Base-by-base conservation (phyloP, 2,888 invertebrate species). In the Lacanobia oleracea region DNA sequence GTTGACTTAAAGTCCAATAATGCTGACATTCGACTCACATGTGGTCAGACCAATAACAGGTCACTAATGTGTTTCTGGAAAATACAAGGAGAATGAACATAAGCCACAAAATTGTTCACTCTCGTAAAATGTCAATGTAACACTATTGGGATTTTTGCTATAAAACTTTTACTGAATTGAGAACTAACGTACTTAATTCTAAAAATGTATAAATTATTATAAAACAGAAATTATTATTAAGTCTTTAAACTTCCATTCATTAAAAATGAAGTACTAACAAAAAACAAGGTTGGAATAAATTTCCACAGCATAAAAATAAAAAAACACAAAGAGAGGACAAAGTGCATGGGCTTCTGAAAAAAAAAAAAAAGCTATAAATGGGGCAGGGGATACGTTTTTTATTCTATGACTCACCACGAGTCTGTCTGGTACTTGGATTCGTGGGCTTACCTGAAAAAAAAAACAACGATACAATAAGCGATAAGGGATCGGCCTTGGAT, bases 361-460 rank as follows among this genome's bases (percentile, higher is more conserved):
- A 27, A 71, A 72, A 74, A 77, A 65, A 72, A 18, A n/a, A n/a
- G n/a, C 8, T 27, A 27, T 33, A 65, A 10, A 54, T 72, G 70
- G 65, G 75, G 72, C 75, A 56, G 67, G 67, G 77, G 69, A 66
- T 75, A 54, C 67, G 59, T 68, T 72, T 67, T 79, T 80, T 76
- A 64, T 61, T 68, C 57, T 56, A 72, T 85, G 85, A 87, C 77
- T 87, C 86, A 86, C 82, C 76, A 45, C 18, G n/a, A 45, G 14
- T 33, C 50, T 51, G 54, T 12, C 62, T 16, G 53, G 56, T 64
- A 27, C 23, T 16, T 57, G 27, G 45, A 62, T 62, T 54, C 33
- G 67, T 57, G 53, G 61, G 54, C 83, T 87, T 87, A 87, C 86
- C 86, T 86, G 86, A 65, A 86, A 86, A 79, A 86, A 85, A 82